Conservation (phyloP, 2,113 vertebrate species). For the Vulpes lagopus region DNA sequence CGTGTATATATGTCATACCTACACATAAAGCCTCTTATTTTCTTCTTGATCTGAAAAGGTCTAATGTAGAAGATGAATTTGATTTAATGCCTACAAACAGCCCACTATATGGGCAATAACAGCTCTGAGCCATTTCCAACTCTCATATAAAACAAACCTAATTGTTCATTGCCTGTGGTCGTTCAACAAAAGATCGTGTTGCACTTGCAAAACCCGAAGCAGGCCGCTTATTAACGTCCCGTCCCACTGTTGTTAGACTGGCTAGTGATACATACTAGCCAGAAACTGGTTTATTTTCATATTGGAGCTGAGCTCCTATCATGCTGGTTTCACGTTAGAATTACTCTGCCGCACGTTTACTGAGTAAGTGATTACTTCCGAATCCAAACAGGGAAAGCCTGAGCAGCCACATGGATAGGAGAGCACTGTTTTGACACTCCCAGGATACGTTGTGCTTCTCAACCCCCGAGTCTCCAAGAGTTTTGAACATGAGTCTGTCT, state of each 20-base stretch:
- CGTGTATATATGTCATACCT: not conserved
- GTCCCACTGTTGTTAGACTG: slow-evolving; percentile 44
- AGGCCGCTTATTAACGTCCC: slow-evolving; percentile 47
- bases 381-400: slow-evolving; percentile 64
- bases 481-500: not conserved
- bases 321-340: slow-evolving; percentile 72
- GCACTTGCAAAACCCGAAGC: slow-evolving; percentile 7
- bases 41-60: slow-evolving; percentile 55
- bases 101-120: slow-evolving; percentile 9
- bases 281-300: slow-evolving; percentile 71
- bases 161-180: slow-evolving; percentile 55
- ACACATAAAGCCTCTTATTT: not conserved
- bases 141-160: slow-evolving; percentile 59
- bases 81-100: slow-evolving; percentile 53
- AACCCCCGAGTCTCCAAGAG: slow-evolving; percentile 26
- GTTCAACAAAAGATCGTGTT: slow-evolving; percentile 59
- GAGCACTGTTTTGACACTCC: slow-evolving; percentile 47
- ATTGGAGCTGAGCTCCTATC: slow-evolving; percentile 61
- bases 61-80: slow-evolving; percentile 49
- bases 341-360: slow-evolving; percentile 63
- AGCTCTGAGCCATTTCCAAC: slow-evolving; percentile 41
- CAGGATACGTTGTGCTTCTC: slow-evolving; percentile 35
- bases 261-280: slow-evolving; percentile 33
- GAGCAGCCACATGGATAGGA: slow-evolving; percentile 29
- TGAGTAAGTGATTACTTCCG: slow-evolving; percentile 64